These are phyloP conservation scores for Yponomeuta malinellus DNA, from an alignment of 2,888 invertebrate genomes.

Conservation along the genomic window DNA sequence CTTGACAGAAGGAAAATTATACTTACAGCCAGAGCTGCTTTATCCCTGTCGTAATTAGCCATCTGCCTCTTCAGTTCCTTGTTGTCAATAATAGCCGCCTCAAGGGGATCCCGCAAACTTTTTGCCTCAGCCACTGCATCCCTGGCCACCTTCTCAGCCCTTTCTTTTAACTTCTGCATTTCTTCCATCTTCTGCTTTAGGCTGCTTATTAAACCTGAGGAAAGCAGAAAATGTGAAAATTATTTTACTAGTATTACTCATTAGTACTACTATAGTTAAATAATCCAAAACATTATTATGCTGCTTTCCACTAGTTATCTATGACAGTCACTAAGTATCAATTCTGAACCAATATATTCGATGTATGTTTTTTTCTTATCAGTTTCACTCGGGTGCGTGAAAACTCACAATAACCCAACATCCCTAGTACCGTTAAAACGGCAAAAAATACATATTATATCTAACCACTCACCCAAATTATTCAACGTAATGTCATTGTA, in stretches of 20 bases:
- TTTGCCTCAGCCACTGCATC: conserved; percentile 85
- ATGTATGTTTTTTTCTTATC: no score
- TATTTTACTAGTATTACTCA: no score
- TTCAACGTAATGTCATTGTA: conserved; percentile 96
- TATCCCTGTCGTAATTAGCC: conserved; percentile 91
- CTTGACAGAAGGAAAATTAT: not conserved
- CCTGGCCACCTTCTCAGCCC: conserved; percentile 82
- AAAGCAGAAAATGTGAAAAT: not conserved
- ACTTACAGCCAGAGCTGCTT: conserved; percentile 80
- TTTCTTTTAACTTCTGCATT: conserved; percentile 83
- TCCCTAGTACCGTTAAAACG: not conserved
- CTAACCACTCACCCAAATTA: conserved; percentile 80
- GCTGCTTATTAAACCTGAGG: conserved; percentile 84
- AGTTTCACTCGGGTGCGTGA: no score
- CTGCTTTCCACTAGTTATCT: no score
- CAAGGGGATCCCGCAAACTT: conserved; percentile 82
- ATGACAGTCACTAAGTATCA: no score
- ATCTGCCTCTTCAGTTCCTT: conserved; percentile 84
- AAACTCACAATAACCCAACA: not conserved
- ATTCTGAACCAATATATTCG: no score
- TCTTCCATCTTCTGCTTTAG: conserved; percentile 86
- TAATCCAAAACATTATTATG: no score
- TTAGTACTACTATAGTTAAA: no score
- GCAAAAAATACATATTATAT: not conserved
- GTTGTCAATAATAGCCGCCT: conserved; percentile 81